These are phyloP conservation scores for Actenoides hombroni DNA, from an alignment of 2,113 vertebrate genomes.

Conservation along the genomic window DNA sequence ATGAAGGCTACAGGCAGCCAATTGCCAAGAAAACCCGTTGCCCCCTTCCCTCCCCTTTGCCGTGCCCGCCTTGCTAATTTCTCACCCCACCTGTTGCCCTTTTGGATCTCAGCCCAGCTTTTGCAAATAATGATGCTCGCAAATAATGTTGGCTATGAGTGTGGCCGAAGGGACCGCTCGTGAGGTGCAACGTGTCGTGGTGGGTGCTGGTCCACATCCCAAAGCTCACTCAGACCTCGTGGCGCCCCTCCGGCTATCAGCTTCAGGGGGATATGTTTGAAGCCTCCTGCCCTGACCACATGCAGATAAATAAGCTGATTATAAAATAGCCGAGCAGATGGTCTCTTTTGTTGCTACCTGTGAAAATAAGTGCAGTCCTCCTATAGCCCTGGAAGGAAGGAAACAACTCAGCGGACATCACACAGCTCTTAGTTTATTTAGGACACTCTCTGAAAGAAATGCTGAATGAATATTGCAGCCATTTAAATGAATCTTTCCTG, in stretches of 20 bases:
- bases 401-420: not conserved
- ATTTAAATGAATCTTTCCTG: not conserved
- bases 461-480: slow-evolving; percentile 23
- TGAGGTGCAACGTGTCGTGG: not conserved
- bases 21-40: not conserved
- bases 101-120: not conserved
- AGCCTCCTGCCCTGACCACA: not conserved
- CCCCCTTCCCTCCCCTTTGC: not conserved
- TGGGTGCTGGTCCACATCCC: not conserved
- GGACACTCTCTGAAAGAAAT: not conserved
- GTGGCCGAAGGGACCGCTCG: not conserved
- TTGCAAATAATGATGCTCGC: accelerated
- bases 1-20: not conserved
- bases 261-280: not conserved
- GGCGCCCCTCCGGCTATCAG: not conserved
- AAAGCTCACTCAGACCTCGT: accelerated
- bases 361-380: not conserved
- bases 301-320: slow-evolving; percentile 25
- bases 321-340: slow-evolving; percentile 40
- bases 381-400: not conserved
- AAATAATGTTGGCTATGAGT: not conserved
- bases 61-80: not conserved
- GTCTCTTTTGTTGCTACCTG: slow-evolving; percentile 34
- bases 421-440: not conserved
- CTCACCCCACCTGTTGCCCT: not conserved